phyloP scores from a whole-genome alignment of 2,113 vertebrate genomes.

The Morone saxatilis region DNA sequence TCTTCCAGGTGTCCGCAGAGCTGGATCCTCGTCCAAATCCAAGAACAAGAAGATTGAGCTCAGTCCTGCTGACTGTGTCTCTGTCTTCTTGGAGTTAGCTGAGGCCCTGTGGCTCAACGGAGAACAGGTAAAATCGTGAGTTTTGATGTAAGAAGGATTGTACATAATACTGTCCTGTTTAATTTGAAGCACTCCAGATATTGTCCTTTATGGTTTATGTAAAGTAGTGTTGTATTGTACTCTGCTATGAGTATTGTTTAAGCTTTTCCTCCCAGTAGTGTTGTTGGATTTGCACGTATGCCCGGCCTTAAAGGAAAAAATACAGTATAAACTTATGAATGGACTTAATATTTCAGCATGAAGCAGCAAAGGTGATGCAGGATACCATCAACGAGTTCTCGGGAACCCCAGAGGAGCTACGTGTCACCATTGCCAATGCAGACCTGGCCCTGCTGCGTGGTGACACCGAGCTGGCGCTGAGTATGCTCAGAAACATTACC shows the following conservation, averaged over 20 bases:
- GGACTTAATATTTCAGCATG: conserved; percentile 86
- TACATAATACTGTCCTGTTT: not conserved
- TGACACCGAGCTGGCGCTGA: conserved; percentile 92
- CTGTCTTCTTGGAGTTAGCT: conserved; percentile 93
- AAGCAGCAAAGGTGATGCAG: conserved; percentile 96
- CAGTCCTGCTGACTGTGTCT: conserved; percentile 88
- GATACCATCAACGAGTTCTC: conserved; percentile 97
- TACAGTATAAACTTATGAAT: not conserved
- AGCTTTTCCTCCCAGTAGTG: too few relatives aligned
- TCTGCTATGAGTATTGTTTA: not conserved
- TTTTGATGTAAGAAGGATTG: not conserved
- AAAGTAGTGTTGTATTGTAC: not conserved
- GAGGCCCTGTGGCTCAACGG: conserved; percentile 93
- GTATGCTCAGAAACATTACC: conserved; percentile 92
- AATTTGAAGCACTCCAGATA: not conserved
- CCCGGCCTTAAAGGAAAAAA: too few relatives aligned
- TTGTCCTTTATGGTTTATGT: not conserved
- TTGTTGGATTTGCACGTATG: too few relatives aligned
- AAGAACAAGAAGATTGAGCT: conserved; percentile 87
- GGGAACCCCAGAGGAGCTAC: conserved; percentile 92
- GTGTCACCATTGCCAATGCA: conserved; percentile 93
- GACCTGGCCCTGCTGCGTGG: conserved; percentile 92
- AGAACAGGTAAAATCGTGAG: conserved; percentile 86
- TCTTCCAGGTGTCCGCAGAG: conserved; percentile 90
- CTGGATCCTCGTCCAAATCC: conserved; percentile 83